A percentile compares a stretch with the other conserved stretches of the same genome.
These are phyloP conservation scores for Odocoileus hemionus DNA, from an alignment of 2,113 vertebrate genomes.

Conservation along the genomic window DNA sequence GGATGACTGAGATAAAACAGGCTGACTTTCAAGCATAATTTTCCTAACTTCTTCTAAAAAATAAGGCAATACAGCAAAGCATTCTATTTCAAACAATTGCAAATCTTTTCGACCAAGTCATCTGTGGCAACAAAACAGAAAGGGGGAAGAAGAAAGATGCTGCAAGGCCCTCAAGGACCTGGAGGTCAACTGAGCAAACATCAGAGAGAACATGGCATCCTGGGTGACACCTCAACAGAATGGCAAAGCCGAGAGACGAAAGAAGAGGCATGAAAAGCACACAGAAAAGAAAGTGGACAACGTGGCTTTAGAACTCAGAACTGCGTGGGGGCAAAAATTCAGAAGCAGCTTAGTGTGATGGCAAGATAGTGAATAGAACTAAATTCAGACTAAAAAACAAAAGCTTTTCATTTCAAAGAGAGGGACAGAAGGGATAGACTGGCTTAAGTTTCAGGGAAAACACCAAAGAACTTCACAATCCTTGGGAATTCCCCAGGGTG, in stretches of 20 bases:
- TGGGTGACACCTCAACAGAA: background rate
- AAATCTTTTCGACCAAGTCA: background rate
- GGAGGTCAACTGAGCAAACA: background rate
- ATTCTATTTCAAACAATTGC: slow-evolving; percentile 1
- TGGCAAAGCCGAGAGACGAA: background rate
- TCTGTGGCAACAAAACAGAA: background rate
- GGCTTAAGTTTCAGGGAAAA: slow-evolving; percentile 6
- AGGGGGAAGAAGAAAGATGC: background rate
- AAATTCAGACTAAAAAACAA: slow-evolving; percentile 35
- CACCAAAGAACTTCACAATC: background rate
- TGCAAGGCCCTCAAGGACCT: background rate
- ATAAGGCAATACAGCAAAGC: background rate
- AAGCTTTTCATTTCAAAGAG: slow-evolving; percentile 57
- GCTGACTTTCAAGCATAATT: background rate
- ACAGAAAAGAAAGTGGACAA: background rate
- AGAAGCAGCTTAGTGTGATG: slow-evolving; percentile 12
- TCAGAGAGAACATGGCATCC: background rate
- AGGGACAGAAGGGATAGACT: background rate
- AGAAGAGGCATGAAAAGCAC: background rate
- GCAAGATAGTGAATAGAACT: slow-evolving; percentile 31
- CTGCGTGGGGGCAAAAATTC: background rate
- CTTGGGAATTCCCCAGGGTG: slow-evolving; percentile 43
- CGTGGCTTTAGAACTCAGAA: slow-evolving; percentile 32
- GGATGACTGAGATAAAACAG: background rate
- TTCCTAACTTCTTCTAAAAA: background rate